These are phyloP conservation scores for Naja naja DNA, from an alignment of 2,113 vertebrate genomes.

Conservation along the genomic window DNA sequence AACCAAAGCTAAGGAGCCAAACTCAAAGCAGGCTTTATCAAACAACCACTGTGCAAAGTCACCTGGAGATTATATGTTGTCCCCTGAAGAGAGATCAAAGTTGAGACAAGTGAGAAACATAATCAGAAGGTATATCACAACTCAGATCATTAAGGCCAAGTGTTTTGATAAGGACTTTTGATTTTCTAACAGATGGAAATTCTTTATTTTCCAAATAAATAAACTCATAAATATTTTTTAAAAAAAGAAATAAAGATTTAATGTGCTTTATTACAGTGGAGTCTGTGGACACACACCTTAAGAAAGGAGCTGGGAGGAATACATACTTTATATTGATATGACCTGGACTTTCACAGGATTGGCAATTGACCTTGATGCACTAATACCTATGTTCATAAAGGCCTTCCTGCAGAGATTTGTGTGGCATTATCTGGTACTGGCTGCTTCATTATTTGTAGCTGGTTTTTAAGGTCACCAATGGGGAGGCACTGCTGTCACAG, in stretches of 20 bases:
- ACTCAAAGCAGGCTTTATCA: not conserved
- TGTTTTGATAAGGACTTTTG: not conserved
- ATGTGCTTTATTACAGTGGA: not conserved
- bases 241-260: not conserved
- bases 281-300: not conserved
- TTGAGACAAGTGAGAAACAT: not conserved
- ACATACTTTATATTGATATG: slow-evolving; percentile 18
- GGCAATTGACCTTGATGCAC: slow-evolving; percentile 36
- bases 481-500: not conserved
- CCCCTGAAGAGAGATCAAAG: not conserved
- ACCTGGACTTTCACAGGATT: slow-evolving; percentile 40
- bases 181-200: not conserved
- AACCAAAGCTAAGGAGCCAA: not conserved
- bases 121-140: not conserved
- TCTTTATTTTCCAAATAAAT: not conserved
- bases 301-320: not conserved
- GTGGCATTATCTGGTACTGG: not conserved
- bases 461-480: slow-evolving; percentile 46
- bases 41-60: not conserved
- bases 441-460: slow-evolving; percentile 41
- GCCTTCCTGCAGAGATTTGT: slow-evolving; percentile 31
- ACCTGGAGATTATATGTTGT: not conserved
- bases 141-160: not conserved
- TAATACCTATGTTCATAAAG: slow-evolving; percentile 35
- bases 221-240: not conserved